Evolutionary conservation across 2,888 invertebrate genomes (phyloP).

Genomic region (Sesia bembeciformis): DNA sequence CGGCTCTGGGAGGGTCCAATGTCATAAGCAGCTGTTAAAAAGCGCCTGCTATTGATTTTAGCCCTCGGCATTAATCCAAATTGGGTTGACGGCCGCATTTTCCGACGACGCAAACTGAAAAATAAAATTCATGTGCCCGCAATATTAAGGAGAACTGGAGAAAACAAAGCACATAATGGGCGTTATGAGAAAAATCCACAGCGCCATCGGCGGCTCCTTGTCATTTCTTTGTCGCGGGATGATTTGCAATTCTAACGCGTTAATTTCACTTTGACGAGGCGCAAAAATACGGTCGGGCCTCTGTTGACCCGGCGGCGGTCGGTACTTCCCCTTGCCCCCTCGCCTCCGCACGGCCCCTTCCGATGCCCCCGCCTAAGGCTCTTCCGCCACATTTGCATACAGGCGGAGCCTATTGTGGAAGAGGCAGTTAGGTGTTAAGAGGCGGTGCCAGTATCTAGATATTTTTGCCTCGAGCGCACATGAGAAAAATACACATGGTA

Average conservation of each 20-base stretch:
- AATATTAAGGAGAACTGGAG: constrained; percentile 31
- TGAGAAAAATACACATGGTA: neutral
- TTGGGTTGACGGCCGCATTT: constrained; percentile 16
- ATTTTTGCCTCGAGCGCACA: constrained; percentile 11
- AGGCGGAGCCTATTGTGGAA: constrained; percentile 54
- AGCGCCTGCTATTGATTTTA: constrained; percentile 26
- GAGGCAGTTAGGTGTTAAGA: constrained; percentile 43
- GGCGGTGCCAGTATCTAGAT: constrained; percentile 29
- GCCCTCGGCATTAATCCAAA: constrained; percentile 16
- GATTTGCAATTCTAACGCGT: constrained; percentile 71
- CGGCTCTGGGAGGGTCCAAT: neutral
- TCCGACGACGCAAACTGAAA: constrained; percentile 26
- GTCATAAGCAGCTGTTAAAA: constrained; percentile 6
- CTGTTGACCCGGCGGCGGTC: constrained; percentile 17
- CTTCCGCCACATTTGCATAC: constrained; percentile 61
- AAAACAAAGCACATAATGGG: constrained; percentile 47
- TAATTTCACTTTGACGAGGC: constrained; percentile 71
- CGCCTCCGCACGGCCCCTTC: constrained; percentile 13
- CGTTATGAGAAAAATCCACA: constrained; percentile 64
- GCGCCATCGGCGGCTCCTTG: constrained; percentile 42
- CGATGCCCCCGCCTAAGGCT: constrained; percentile 33
- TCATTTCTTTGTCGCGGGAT: constrained; percentile 62
- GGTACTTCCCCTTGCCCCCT: constrained; percentile 5
- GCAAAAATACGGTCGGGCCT: constrained; percentile 55
- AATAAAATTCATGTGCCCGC: constrained; percentile 37